Base-by-base conservation (phyloP, 2,113 vertebrate species). In the Phocoena phocoena region DNA sequence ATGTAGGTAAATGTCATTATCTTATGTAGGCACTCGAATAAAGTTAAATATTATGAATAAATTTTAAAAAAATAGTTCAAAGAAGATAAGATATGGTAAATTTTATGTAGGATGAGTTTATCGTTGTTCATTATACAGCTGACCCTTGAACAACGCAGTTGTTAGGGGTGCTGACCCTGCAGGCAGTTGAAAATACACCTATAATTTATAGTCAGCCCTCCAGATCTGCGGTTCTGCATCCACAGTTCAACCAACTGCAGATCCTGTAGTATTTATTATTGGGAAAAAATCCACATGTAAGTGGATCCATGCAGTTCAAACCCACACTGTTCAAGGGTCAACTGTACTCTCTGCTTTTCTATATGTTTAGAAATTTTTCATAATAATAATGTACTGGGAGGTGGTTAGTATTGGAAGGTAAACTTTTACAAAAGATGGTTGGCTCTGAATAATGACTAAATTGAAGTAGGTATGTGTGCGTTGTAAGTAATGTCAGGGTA, bases 391-490 rank as follows among this genome's bases (percentile, higher is more conserved):
- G 25, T 68, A 65, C 15, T 41, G 28, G n/a, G 2, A 6, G 12
- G 14, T 28, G 12, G 25, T 44, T 55, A 71, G 14, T 86, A 50
- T 36, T 73, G 8, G 21, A 41, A 87, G 58, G 15, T 79, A 3
- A 25, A 60, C 20, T 68, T 58, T 77, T 79, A 76, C 25, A 82
- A 74, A 76, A 77, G 38, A 92, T 53, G 5, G 20, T 28, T 67
- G 10, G 26, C 97, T 93, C 68, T 83, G 33, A 81, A 14, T 79
- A 90, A 83, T 62, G 92, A 92, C 41, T 89, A 50, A 93, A 63
- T 44, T 88, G 58, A 91, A 93, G 18, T 36, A 62, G 44, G 60
- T 84, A 62, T 15, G 31, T 47, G 5, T 67, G 58, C 55, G 14
- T 65, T 70, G 20, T 23, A 96, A 89, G 8, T 23, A 83, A 79